Conservation (phyloP, 2,797 vertebrate species). For the Phataginus tetradactyla region DNA sequence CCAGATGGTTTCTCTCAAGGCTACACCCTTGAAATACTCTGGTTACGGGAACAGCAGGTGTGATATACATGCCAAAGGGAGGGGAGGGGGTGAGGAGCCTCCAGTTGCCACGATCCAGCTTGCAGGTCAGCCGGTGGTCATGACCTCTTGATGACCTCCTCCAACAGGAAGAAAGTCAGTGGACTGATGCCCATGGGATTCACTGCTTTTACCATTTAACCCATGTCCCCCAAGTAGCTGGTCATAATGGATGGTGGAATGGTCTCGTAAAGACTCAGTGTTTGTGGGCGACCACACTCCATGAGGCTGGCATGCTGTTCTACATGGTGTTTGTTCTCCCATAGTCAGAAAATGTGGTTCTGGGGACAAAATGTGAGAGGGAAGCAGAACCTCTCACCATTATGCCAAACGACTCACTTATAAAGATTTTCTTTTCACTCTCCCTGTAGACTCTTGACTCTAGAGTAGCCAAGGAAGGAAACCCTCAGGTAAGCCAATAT, state of each 20-base stretch:
- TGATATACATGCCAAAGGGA: background rate
- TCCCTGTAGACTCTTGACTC: background rate
- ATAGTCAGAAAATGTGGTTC: background rate
- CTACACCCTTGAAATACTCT: background rate
- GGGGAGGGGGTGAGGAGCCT: background rate
- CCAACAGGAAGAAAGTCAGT: background rate
- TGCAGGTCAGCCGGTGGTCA: background rate
- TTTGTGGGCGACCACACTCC: background rate
- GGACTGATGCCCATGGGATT: background rate
- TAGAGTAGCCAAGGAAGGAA: background rate
- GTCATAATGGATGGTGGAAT: background rate
- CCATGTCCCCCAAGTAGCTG: background rate
- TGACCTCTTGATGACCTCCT: background rate
- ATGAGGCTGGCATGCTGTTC: background rate
- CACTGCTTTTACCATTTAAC: background rate
- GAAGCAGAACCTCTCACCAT: background rate
- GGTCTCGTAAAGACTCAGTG: background rate
- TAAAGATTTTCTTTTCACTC: background rate
- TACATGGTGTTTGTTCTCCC: background rate
- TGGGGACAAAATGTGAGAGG: background rate
- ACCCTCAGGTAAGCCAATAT: background rate
- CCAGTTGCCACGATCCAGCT: background rate
- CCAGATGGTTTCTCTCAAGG: background rate
- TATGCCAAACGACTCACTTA: background rate
- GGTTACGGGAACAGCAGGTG: background rate